These are phyloP conservation scores for Stictocephala bisonia DNA, from an alignment of 2,888 invertebrate genomes.

Conservation along the genomic window DNA sequence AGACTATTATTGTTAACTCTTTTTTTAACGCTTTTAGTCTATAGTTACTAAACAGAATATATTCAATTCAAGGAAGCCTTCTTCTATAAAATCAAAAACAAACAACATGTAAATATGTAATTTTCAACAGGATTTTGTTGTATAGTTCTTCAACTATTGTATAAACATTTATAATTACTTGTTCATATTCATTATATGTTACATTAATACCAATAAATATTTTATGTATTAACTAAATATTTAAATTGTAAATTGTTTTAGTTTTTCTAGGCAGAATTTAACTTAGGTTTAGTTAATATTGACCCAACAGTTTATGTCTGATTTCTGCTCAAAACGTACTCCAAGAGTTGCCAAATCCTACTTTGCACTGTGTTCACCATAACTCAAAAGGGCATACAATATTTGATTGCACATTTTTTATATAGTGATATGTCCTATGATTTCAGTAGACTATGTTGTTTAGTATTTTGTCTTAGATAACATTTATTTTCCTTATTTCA, in stretches of 20 bases:
- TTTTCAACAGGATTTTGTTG: constrained; percentile 25
- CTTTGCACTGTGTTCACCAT: neutral
- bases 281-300: constrained; percentile 12
- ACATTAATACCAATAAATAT: constrained; percentile 29
- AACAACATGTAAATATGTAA: constrained; percentile 27
- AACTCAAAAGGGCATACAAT: neutral
- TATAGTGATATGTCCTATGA: neutral
- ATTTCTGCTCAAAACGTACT: constrained; percentile 25
- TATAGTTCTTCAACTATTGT: constrained; percentile 7
- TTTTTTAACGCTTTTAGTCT: no score
- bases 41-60: no score
- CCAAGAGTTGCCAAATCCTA: constrained; percentile 30
- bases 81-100: constrained; percentile 17
- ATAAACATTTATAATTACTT: constrained; percentile 4
- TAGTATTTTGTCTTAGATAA: neutral
- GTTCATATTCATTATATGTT: constrained; percentile 20
- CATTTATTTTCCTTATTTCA: neutral
- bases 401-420: no score
- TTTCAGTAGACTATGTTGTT: neutral
- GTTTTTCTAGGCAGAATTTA: constrained; percentile 29
- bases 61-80: no score
- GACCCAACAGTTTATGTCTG: constrained; percentile 18
- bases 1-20: neutral
- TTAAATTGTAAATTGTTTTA: constrained; percentile 39
- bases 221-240: constrained; percentile 39